A percentile compares a stretch with the other conserved stretches of the same genome.
Evolutionary conservation across 1,140 invertebrate species (phyloP).

Genomic region (Archegozetes longisetosus): DNA sequence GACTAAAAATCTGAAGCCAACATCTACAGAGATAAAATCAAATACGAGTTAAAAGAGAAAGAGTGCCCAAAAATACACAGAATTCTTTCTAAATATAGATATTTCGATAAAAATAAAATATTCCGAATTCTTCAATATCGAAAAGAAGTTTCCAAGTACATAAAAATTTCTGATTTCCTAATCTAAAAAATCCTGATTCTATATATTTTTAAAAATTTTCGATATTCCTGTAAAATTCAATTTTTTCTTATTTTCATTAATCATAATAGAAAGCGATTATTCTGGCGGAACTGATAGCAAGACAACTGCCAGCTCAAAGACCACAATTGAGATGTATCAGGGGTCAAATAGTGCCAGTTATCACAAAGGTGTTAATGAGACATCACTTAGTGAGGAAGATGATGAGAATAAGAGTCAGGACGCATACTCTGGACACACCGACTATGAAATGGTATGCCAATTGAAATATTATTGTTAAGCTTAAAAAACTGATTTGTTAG

Average conservation of each 20-base stretch:
- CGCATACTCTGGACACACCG: conserved; percentile 14
- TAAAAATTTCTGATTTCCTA: too few relatives aligned
- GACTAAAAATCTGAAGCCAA: too few relatives aligned
- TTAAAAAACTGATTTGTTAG: background rate
- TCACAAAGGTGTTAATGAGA: conserved; percentile 63
- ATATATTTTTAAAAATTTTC: too few relatives aligned
- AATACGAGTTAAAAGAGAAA: too few relatives aligned
- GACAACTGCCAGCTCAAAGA: conserved; percentile 17
- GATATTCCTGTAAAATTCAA: too few relatives aligned
- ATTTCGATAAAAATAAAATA: too few relatives aligned
- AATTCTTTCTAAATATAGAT: too few relatives aligned
- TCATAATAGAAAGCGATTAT: conserved; percentile 10
- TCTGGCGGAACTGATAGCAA: conserved; percentile 13
- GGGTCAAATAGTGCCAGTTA: background rate
- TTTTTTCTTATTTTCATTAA: background rate
- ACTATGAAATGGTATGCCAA: conserved; percentile 15
- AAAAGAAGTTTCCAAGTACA: too few relatives aligned
- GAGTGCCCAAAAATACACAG: too few relatives aligned
- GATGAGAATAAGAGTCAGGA: conserved; percentile 15
- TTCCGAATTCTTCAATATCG: too few relatives aligned
- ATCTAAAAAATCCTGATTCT: too few relatives aligned
- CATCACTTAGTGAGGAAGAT: conserved; percentile 13
- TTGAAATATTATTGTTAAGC: background rate
- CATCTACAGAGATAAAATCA: too few relatives aligned
- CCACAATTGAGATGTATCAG: conserved; percentile 13